Evolutionary conservation across 1,140 invertebrate species (phyloP).

Genomic region (Zaprionus ghesquierei): DNA sequence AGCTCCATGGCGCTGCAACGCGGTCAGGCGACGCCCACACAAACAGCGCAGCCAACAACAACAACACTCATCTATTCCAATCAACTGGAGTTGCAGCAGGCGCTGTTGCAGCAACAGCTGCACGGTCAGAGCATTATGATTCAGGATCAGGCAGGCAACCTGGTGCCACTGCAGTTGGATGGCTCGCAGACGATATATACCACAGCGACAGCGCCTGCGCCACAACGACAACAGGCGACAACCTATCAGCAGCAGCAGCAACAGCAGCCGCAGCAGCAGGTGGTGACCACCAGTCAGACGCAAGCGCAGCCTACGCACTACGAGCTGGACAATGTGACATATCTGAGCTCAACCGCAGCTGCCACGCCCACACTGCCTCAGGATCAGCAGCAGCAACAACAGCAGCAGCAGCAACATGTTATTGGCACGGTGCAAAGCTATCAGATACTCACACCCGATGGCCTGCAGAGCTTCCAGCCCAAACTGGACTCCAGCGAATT

Average conservation of each 20-base stretch:
- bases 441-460: slow-evolving; percentile 78
- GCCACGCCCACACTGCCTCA: slow-evolving; percentile 55
- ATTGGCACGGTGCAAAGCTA: slow-evolving; percentile 81
- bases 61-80: slow-evolving; percentile 79
- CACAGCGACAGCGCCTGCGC: slow-evolving; percentile 48
- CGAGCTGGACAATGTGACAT: slow-evolving; percentile 75
- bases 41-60: slow-evolving; percentile 47
- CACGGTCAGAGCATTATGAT: slow-evolving; percentile 81
- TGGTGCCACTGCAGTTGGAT: slow-evolving; percentile 73
- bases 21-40: slow-evolving; percentile 47
- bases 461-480: slow-evolving; percentile 75
- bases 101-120: slow-evolving; percentile 71
- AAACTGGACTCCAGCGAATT: slow-evolving; percentile 67
- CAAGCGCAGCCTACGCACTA: slow-evolving; percentile 69
- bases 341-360: slow-evolving; percentile 67
- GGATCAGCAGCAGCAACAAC: slow-evolving; percentile 52
- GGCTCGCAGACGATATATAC: slow-evolving; percentile 78
- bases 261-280: slow-evolving; percentile 41
- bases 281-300: slow-evolving; percentile 45
- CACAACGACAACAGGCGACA: slow-evolving; percentile 56
- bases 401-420: slow-evolving; percentile 71
- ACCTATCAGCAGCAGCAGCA: slow-evolving; percentile 60
- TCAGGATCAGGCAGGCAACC: slow-evolving; percentile 76
- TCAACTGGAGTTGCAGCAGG: slow-evolving; percentile 76
- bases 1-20: slow-evolving; percentile 65